These are phyloP conservation scores for Argyresthia goedartella DNA, from an alignment of 2,888 invertebrate species.

Conservation along the genomic window DNA sequence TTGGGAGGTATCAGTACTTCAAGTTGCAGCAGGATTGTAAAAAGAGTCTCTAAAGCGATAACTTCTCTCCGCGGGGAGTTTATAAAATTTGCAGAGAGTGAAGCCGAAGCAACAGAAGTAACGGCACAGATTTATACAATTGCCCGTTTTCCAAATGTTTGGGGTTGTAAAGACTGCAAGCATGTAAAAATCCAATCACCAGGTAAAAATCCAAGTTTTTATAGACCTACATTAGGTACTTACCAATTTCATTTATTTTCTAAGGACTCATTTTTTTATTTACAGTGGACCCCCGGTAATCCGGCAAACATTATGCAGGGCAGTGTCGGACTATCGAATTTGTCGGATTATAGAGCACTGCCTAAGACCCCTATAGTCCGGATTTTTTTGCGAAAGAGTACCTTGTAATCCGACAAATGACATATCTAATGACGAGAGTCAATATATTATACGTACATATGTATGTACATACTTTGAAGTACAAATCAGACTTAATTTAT, in stretches of 20 bases:
- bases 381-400: too few relatives aligned
- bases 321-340: too few relatives aligned
- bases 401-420: too few relatives aligned
- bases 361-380: too few relatives aligned
- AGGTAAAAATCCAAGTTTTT: neutral
- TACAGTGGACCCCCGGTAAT: too few relatives aligned
- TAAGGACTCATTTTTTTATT: neutral
- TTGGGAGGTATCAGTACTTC: conserved; percentile 8
- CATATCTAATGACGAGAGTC: too few relatives aligned
- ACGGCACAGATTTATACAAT: conserved; percentile 5
- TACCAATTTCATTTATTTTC: neutral
- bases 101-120: neutral
- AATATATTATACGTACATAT: too few relatives aligned
- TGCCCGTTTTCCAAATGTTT: conserved; percentile 12
- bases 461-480: too few relatives aligned
- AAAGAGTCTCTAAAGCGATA: conserved; percentile 10
- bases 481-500: too few relatives aligned
- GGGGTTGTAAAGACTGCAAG: conserved; percentile 12
- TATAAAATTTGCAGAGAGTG: conserved; percentile 5
- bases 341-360: too few relatives aligned
- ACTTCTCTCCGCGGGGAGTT: neutral
- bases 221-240: too few relatives aligned
- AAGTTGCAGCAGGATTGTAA: conserved; percentile 9
- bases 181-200: conserved; percentile 11
- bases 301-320: too few relatives aligned